A percentile compares a stretch with the other conserved stretches of the same genome.
Evolutionary conservation across 64 coral and sea anemone genomes (phyloP).

Genomic region (Porites australiensis): DNA sequence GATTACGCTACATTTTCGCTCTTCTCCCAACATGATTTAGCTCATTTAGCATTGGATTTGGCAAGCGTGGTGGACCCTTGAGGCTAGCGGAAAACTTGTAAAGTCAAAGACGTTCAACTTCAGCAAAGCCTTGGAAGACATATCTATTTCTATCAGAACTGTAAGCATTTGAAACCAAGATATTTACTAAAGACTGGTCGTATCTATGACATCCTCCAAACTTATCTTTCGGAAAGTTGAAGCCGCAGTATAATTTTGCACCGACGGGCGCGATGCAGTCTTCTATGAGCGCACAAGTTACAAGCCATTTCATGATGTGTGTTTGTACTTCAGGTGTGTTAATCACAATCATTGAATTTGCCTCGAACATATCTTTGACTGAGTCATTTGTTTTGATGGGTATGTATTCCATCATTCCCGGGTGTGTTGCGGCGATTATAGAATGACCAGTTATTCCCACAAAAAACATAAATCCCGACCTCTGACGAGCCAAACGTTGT

Average conservation of each 20-base stretch:
- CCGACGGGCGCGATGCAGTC: slow-evolving; percentile 49
- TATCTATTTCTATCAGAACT: neutral
- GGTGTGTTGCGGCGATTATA: neutral
- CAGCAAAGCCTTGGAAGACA: too few species aligned
- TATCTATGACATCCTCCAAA: slow-evolving; percentile 52
- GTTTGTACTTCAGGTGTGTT: slow-evolving; percentile 15
- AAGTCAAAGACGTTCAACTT: too few species aligned
- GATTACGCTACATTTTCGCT: too few species aligned
- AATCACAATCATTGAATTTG: neutral
- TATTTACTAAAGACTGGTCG: slow-evolving; percentile 37
- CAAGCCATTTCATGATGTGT: slow-evolving; percentile 45
- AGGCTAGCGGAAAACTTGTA: too few species aligned
- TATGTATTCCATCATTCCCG: slow-evolving; percentile 32
- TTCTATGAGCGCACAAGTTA: slow-evolving; percentile 30
- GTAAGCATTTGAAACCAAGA: slow-evolving; percentile 35
- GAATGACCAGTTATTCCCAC: neutral
- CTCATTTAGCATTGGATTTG: too few species aligned
- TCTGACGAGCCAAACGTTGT: neutral
- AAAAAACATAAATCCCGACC: slow-evolving; percentile 24
- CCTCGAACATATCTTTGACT: slow-evolving; percentile 4
- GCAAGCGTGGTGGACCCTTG: too few species aligned
- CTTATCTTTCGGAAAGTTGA: slow-evolving; percentile 7
- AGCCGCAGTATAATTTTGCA: neutral
- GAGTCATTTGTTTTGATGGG: slow-evolving; percentile 14
- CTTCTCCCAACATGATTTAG: too few species aligned